Conservation (phyloP, 1,140 invertebrate species). For the Aphis craccivora region DNA sequence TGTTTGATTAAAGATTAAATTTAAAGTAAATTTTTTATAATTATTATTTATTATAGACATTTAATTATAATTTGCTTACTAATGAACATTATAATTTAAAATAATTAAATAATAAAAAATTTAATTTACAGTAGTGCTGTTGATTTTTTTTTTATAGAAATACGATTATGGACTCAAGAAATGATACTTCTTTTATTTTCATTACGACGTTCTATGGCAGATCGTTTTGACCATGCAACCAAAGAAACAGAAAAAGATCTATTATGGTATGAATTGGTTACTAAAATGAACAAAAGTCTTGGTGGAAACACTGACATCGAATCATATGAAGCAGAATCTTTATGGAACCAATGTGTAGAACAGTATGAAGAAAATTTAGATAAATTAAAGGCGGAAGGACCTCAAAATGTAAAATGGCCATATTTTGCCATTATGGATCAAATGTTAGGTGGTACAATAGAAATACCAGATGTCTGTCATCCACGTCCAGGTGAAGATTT, state of each 20-base stretch:
- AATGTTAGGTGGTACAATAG: slow-evolving; percentile 57
- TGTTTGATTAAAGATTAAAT: not conserved
- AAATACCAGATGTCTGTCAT: slow-evolving; percentile 53
- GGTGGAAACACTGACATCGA: slow-evolving; percentile 49
- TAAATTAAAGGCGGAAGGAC: slow-evolving; percentile 57
- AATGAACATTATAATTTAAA: not conserved
- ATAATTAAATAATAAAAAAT: not conserved
- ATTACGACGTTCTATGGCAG: slow-evolving; percentile 32
- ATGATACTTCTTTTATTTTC: slow-evolving; percentile 57
- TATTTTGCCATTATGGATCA: slow-evolving; percentile 60
- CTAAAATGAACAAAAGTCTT: slow-evolving; percentile 58
- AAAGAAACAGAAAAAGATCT: slow-evolving; percentile 44
- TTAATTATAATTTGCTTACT: not conserved
- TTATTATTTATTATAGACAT: not conserved
- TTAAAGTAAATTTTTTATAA: not conserved
- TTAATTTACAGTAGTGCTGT: not conserved
- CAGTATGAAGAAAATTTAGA: slow-evolving; percentile 57
- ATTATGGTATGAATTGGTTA: slow-evolving; percentile 55
- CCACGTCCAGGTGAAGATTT: slow-evolving; percentile 58
- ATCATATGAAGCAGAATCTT: slow-evolving; percentile 56
- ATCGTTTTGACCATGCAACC: slow-evolving; percentile 31
- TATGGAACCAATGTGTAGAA: slow-evolving; percentile 58
- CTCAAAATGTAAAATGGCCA: slow-evolving; percentile 58
- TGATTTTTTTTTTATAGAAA: slow-evolving; percentile 56
- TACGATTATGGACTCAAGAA: slow-evolving; percentile 58